phyloP scores from a whole-genome alignment of 2,113 vertebrate genomes.

The Amphilophus citrinellus region DNA sequence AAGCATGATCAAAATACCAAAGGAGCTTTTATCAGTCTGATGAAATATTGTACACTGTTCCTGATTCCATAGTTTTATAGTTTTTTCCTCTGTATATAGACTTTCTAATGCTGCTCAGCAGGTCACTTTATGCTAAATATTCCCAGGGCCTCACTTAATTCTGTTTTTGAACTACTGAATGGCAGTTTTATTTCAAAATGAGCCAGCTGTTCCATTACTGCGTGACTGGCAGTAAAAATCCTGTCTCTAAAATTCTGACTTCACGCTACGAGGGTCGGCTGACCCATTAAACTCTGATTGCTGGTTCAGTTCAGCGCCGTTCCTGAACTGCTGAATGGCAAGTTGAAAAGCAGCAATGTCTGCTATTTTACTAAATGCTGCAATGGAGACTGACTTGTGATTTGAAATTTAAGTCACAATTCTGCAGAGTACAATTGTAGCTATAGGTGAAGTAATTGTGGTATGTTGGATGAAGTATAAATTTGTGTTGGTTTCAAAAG shows the following conservation, averaged over 20 bases:
- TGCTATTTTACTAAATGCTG: slow-evolving; percentile 25
- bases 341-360: slow-evolving; percentile 32
- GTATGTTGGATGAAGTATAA: not conserved
- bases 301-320: slow-evolving; percentile 17
- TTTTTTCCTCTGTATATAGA: slow-evolving; percentile 18
- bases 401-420: slow-evolving; percentile 10
- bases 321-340: slow-evolving; percentile 18
- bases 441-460: not conserved
- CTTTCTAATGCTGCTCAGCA: slow-evolving; percentile 23
- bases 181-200: slow-evolving; percentile 38
- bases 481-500: not conserved
- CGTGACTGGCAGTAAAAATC: slow-evolving; percentile 53
- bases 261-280: slow-evolving; percentile 16
- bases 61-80: not conserved
- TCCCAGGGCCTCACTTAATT: slow-evolving; percentile 42
- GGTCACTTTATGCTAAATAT: slow-evolving; percentile 48
- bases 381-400: slow-evolving; percentile 28
- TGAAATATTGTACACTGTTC: slow-evolving; percentile 1
- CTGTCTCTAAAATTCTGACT: slow-evolving; percentile 40
- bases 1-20: not conserved
- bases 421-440: not conserved
- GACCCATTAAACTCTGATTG: slow-evolving; percentile 49
- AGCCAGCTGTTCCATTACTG: slow-evolving; percentile 59
- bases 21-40: slow-evolving; percentile 16
- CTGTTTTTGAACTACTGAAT: slow-evolving; percentile 50